Base-by-base conservation (phyloP, 2,888 invertebrate genomes). In the Unio pictorum region DNA sequence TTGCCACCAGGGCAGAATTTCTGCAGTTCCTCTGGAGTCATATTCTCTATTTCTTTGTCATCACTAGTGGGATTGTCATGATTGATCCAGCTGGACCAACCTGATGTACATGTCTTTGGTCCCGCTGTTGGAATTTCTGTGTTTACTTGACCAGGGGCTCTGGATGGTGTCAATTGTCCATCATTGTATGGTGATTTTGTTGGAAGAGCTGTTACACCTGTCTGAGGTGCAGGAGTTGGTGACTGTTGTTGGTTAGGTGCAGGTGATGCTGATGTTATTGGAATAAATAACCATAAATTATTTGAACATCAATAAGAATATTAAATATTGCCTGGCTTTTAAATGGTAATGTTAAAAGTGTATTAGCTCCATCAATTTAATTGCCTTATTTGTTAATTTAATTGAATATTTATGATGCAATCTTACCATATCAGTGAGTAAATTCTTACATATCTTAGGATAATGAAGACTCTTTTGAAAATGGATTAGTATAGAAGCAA, bases 31-130 rank as follows among this genome's bases (percentile, higher is more conserved):
- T 64, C 66, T 1, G 67, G 55, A 20, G 78, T 79, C 76, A 81
- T 72, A 57, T 66, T 70, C 66, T 84, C 84, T 54, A 65, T 60
- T 57, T 85, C 85, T 18, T 75, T 79, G 23, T 73, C 75, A 61
- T 75, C 80, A 54, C 65, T 73, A 56, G 67, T 64, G 20, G 84
- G 82, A n/a, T 71, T 78, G 67, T 84, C 80, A 28, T 68, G 70
- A 75, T 86, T 85, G 64, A 83, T 78, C 84, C 83, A 85, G 11
- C 28, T 7, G 15, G 84, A 81, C 83, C 84, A 84, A 34, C 69
- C 62, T 18, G 66, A 63, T 26, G 70, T 65, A 61, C 76, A 79
- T 2, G 60, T 6, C 11, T 20, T 64, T 26, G 54, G 65, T 45
- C 3, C 3, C 3, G 45, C 45, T 11, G 11, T 45, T 45, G 45